phyloP scores from a whole-genome alignment of 1,140 invertebrate species.

The Philopotamus ludificatus region DNA sequence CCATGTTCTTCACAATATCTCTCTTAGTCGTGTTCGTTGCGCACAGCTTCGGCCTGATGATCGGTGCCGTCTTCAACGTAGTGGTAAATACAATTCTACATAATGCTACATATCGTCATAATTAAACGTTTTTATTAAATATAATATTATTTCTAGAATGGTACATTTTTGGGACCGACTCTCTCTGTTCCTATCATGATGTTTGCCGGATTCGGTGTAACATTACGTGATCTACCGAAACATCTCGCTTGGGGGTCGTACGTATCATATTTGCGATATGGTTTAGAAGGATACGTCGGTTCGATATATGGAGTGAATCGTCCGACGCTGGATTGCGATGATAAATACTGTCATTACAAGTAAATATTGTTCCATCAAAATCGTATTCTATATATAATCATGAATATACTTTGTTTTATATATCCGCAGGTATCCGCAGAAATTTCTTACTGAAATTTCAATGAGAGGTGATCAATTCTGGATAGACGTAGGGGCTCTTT shows the following conservation, averaged over 20 bases:
- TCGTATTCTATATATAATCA: slow-evolving; percentile 7
- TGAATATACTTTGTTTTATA: neutral
- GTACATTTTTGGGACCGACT: slow-evolving; percentile 77
- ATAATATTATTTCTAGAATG: slow-evolving; percentile 60
- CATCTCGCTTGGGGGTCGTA: slow-evolving; percentile 88
- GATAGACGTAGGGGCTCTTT: slow-evolving; percentile 76
- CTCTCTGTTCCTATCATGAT: slow-evolving; percentile 83
- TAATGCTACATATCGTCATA: slow-evolving; percentile 3
- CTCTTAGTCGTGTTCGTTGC: slow-evolving; percentile 82
- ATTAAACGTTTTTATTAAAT: slow-evolving; percentile 18
- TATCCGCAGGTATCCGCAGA: slow-evolving; percentile 61
- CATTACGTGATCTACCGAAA: slow-evolving; percentile 69
- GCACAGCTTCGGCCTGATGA: slow-evolving; percentile 84
- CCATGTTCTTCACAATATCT: slow-evolving; percentile 79
- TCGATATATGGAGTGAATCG: slow-evolving; percentile 80
- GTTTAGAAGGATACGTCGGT: slow-evolving; percentile 79
- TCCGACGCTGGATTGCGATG: slow-evolving; percentile 62
- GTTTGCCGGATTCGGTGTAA: slow-evolving; percentile 82
- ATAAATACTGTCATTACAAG: slow-evolving; percentile 74
- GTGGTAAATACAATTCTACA: slow-evolving; percentile 63
- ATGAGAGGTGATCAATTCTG: slow-evolving; percentile 80
- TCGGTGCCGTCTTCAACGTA: slow-evolving; percentile 81
- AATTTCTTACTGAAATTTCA: slow-evolving; percentile 76
- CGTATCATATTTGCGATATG: slow-evolving; percentile 83
- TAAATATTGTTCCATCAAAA: slow-evolving; percentile 41